Base-by-base conservation (phyloP, 2,797 vertebrate species). In the Pseudochirops corinnae region DNA sequence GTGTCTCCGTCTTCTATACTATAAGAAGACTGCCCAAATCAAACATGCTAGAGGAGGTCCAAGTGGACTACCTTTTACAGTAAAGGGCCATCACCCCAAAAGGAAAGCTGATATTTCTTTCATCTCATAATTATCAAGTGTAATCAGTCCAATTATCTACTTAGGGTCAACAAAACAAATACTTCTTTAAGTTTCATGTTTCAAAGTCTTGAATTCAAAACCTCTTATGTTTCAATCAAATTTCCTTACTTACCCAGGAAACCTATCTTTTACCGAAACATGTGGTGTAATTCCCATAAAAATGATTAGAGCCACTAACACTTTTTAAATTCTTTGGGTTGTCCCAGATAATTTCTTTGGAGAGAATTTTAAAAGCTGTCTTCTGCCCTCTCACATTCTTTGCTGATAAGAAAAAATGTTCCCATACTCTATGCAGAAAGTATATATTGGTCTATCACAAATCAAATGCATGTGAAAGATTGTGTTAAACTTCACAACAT, bases 401-500 rank as follows among this genome's bases (percentile, higher is more conserved):
- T 98, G 94, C 56, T 96, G 94, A 97, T 97, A 50, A 95, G 94
- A 92, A 92, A 96, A 53, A 92, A 97, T 3, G 92, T 95, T 95
- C 95, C 95, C 97, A 97, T 95, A 97, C 11, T 92, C 97, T 92
- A 92, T 97, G 96, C 96, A 96, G 96, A 93, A 95, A 97, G 97
- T 93, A 98, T 90, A 96, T 60, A 56, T 97, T 93, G 95, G 95
- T 97, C 91, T 97, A 94, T 90, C 96, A 95, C 93, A 93, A 98
- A 97, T 91, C 98, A 98, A 97, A 98, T 98, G 97, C 97, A 97
- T 12, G 87, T 95, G 97, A 98, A 98, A 98, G 98, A 98, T 96
- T 97, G 92, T 0, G 96, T 98, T 98, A 94, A 98, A 98, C 98
- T 98, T 97, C 98, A 97, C 98, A 98, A 97, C 96, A 92, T 82